Percentiles rank a stretch among this genome's conserved stretches.
Conservation (phyloP, 2,888 invertebrate species). For the Drosophila nr. fundita region DNA sequence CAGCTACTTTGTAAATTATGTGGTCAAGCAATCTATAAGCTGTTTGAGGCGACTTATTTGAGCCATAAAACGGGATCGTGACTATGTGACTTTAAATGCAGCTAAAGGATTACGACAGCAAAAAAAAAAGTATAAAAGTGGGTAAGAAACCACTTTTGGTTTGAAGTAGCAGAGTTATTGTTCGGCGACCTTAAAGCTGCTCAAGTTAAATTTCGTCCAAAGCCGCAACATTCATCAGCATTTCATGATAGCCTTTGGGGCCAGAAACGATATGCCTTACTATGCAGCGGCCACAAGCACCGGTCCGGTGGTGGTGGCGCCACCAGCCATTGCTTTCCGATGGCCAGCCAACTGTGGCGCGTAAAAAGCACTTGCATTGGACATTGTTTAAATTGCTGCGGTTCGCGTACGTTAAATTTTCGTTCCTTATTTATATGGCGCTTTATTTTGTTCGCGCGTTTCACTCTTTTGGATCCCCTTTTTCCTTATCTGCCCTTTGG, state of each 20-base stretch:
- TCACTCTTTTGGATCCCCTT: slow-evolving; percentile 13
- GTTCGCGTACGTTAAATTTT: slow-evolving; percentile 73
- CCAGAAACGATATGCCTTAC: slow-evolving; percentile 49
- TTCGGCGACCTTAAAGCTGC: slow-evolving; percentile 35
- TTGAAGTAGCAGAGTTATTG: slow-evolving; percentile 18
- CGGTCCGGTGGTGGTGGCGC: neutral
- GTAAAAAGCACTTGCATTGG: slow-evolving; percentile 72
- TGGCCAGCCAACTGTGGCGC: slow-evolving; percentile 59
- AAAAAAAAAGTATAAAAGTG: slow-evolving; percentile 1
- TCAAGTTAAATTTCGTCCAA: slow-evolving; percentile 52
- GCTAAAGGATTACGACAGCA: slow-evolving; percentile 36
- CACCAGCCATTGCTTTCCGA: slow-evolving; percentile 32
- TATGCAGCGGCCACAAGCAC: slow-evolving; percentile 41
- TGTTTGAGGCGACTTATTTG: slow-evolving; percentile 9
- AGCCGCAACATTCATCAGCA: slow-evolving; percentile 68
- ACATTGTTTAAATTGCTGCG: slow-evolving; percentile 78
- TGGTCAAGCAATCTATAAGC: slow-evolving; percentile 20
- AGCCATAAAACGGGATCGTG: slow-evolving; percentile 39
- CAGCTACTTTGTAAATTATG: slow-evolving; percentile 34
- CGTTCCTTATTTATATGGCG: slow-evolving; percentile 68
- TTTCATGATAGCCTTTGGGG: slow-evolving; percentile 65
- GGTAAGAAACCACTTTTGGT: neutral
- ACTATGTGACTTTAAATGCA: slow-evolving; percentile 38
- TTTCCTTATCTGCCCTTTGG: slow-evolving; percentile 14
- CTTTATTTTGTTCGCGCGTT: slow-evolving; percentile 57